Conservation (phyloP, 2,888 invertebrate species). For the Meteorus colon region DNA sequence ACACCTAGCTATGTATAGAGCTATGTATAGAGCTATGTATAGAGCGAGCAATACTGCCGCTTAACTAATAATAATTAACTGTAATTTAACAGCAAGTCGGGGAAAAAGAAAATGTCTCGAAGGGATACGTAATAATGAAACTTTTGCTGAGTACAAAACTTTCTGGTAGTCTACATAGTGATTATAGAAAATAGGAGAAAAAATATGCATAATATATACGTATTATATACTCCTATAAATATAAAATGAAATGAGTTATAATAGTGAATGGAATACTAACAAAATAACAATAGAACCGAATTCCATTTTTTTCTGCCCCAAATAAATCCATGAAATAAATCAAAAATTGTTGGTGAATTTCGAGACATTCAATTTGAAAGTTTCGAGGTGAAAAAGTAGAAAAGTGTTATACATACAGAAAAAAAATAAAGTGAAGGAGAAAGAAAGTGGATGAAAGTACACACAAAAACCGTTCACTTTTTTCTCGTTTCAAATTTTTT, state of each 20-base stretch:
- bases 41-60: not conserved
- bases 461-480: not conserved
- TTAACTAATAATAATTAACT: slow-evolving; percentile 44
- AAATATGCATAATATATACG: not conserved
- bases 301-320: not conserved
- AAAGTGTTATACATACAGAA: not conserved
- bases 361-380: slow-evolving; percentile 3
- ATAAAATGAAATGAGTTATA: not conserved
- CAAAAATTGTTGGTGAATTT: not conserved
- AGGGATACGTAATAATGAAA: slow-evolving; percentile 42
- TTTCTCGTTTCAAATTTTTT: not conserved
- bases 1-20: not conserved
- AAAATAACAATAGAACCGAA: not conserved
- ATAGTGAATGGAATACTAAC: not conserved
- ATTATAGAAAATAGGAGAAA: not conserved
- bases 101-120: slow-evolving; percentile 30
- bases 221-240: not conserved
- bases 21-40: not conserved
- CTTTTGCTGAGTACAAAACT: slow-evolving; percentile 30
- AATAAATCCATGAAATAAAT: not conserved
- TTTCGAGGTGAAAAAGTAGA: not conserved
- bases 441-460: not conserved
- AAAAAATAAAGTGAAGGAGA: not conserved
- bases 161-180: not conserved
- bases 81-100: slow-evolving; percentile 41